Evolutionary conservation across 1,140 invertebrate genomes (phyloP).

Genomic region (Drosophila jambulina): DNA sequence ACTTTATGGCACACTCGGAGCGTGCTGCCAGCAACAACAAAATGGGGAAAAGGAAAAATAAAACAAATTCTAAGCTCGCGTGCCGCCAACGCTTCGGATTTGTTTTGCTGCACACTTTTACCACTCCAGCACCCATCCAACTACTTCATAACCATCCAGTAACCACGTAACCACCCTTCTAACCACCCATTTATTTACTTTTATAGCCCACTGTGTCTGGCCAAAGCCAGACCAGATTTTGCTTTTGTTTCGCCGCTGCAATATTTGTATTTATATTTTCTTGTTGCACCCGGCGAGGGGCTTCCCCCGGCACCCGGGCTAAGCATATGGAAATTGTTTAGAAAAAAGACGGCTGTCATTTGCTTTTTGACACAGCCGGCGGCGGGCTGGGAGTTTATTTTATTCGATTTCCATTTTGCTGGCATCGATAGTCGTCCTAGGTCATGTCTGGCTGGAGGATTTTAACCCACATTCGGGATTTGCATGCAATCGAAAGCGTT

Average conservation of each 20-base stretch:
- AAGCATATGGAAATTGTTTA: constrained; percentile 73
- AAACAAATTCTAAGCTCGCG: constrained; percentile 79
- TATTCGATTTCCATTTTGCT: constrained; percentile 48
- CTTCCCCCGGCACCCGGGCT: constrained; percentile 15
- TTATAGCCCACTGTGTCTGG: constrained; percentile 63
- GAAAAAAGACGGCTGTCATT: constrained; percentile 61
- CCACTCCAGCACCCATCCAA: neutral
- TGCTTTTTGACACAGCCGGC: constrained; percentile 53
- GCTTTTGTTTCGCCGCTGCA: constrained; percentile 45
- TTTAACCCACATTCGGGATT: constrained; percentile 71
- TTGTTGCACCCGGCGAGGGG: constrained; percentile 40
- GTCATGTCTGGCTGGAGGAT: constrained; percentile 64
- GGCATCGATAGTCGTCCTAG: constrained; percentile 58
- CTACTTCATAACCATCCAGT: neutral
- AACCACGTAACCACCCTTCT: constrained; percentile 10
- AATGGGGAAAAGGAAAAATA: constrained; percentile 18
- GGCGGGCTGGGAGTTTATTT: constrained; percentile 40
- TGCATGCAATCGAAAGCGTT: constrained; percentile 68
- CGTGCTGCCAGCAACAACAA: neutral
- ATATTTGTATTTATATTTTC: constrained; percentile 65
- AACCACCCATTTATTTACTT: constrained; percentile 62
- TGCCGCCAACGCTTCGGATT: constrained; percentile 58
- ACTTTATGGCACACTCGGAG: constrained; percentile 41
- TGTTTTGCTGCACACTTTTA: constrained; percentile 40
- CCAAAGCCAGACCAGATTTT: constrained; percentile 30